Evolutionary conservation across 2,113 vertebrate species (phyloP).

Genomic region (Nesoenas mayeri): DNA sequence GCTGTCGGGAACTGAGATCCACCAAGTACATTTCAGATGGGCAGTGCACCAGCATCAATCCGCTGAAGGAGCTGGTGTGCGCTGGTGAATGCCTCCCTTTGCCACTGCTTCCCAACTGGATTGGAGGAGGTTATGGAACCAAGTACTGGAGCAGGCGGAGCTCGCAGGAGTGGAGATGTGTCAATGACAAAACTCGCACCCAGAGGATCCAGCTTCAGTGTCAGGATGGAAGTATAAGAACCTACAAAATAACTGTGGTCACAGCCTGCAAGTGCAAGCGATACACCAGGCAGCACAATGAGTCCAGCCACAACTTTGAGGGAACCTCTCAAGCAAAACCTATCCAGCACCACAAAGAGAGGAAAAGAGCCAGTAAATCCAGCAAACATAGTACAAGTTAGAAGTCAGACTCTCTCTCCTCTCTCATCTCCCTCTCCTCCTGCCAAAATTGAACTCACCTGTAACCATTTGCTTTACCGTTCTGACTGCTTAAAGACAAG

Average conservation of each 20-base stretch:
- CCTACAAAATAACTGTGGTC: slow-evolving; percentile 93
- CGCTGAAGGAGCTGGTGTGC: slow-evolving; percentile 94
- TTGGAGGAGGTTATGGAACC: slow-evolving; percentile 83
- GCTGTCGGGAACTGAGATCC: slow-evolving; percentile 91
- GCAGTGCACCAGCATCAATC: slow-evolving; percentile 91
- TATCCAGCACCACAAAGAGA: slow-evolving; percentile 84
- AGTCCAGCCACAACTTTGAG: slow-evolving; percentile 88
- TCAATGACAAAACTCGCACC: slow-evolving; percentile 89
- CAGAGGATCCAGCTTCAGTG: slow-evolving; percentile 92
- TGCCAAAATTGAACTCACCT: slow-evolving; percentile 52
- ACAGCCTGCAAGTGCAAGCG: slow-evolving; percentile 94
- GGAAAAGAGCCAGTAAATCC: slow-evolving; percentile 84
- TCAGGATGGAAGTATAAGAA: slow-evolving; percentile 89
- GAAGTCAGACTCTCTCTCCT: slow-evolving; percentile 44
- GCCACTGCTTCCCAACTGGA: slow-evolving; percentile 94
- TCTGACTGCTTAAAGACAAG: slow-evolving; percentile 71
- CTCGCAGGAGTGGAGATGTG: slow-evolving; percentile 91
- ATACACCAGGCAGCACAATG: slow-evolving; percentile 90
- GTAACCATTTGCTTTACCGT: slow-evolving; percentile 68
- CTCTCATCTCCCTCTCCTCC: not conserved
- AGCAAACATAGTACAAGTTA: slow-evolving; percentile 85
- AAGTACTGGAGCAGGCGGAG: slow-evolving; percentile 90
- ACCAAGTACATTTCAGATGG: slow-evolving; percentile 97
- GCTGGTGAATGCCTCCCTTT: slow-evolving; percentile 92
- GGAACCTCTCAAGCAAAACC: slow-evolving; percentile 81